Conservation (phyloP, 2,888 invertebrate genomes). For the Zelleria hepariella region DNA sequence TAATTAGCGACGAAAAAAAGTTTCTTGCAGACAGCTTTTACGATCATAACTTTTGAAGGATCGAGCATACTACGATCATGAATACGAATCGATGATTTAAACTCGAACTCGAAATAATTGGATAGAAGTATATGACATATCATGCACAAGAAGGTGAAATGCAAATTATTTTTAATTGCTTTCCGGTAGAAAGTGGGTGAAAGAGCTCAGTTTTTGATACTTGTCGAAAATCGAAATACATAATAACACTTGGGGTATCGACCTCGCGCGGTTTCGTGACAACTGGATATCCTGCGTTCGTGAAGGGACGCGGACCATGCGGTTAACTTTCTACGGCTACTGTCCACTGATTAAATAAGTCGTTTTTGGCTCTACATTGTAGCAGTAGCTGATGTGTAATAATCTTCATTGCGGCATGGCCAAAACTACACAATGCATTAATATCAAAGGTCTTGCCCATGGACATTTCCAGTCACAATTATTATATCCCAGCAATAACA, state of each 20-base stretch:
- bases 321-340: background rate
- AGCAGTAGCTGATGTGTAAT: background rate
- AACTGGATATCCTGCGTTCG: slow-evolving; percentile 11
- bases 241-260: slow-evolving; percentile 35
- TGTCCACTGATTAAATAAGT: background rate
- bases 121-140: background rate
- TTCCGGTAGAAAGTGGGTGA: slow-evolving; percentile 69
- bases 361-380: background rate
- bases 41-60: background rate
- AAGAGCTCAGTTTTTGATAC: slow-evolving; percentile 33
- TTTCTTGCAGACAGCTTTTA: background rate
- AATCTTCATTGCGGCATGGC: no score
- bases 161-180: slow-evolving; percentile 67
- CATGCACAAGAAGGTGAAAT: slow-evolving; percentile 52
- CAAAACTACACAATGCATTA: no score
- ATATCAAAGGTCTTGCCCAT: no score
- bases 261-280: slow-evolving; percentile 22
- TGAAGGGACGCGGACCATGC: background rate
- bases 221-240: slow-evolving; percentile 30
- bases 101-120: background rate
- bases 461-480: no score
- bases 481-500: no score
- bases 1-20: background rate
- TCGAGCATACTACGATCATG: no score
- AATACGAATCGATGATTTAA: background rate